Conservation (phyloP, 2,888 invertebrate species). For the Hipparchia sbordonii region DNA sequence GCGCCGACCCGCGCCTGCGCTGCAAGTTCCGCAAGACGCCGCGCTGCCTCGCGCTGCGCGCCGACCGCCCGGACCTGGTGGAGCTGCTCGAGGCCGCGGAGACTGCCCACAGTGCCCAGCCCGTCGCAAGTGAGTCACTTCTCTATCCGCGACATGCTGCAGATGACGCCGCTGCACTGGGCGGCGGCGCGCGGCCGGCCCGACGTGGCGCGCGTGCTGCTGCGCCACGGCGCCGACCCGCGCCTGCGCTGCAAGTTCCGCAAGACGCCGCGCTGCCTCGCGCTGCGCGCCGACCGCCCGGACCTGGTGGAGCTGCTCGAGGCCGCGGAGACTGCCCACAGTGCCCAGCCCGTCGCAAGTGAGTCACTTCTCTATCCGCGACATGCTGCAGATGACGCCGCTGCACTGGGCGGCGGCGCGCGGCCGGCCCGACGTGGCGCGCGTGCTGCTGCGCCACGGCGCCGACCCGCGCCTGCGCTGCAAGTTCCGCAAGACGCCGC, state of each 20-base stretch:
- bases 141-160: constrained; percentile 61
- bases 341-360: too few relatives aligned
- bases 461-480: too few relatives aligned
- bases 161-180: constrained; percentile 96
- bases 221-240: constrained; percentile 89
- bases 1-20: constrained; percentile 91
- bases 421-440: too few relatives aligned
- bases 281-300: constrained; percentile 42
- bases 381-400: too few relatives aligned
- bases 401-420: too few relatives aligned
- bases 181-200: constrained; percentile 92
- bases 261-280: constrained; percentile 58
- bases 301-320: constrained; percentile 48
- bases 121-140: too few relatives aligned
- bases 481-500: too few relatives aligned
- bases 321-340: constrained; percentile 25
- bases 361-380: too few relatives aligned
- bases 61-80: constrained; percentile 90
- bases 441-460: too few relatives aligned
- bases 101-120: constrained; percentile 43
- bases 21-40: constrained; percentile 94
- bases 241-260: constrained; percentile 70
- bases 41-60: constrained; percentile 93
- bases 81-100: constrained; percentile 84
- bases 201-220: constrained; percentile 83